Percentiles rank a stretch among this genome's conserved stretches.
Conservation (phyloP, 2,888 invertebrate genomes). For the Drosophila koepferae region DNA sequence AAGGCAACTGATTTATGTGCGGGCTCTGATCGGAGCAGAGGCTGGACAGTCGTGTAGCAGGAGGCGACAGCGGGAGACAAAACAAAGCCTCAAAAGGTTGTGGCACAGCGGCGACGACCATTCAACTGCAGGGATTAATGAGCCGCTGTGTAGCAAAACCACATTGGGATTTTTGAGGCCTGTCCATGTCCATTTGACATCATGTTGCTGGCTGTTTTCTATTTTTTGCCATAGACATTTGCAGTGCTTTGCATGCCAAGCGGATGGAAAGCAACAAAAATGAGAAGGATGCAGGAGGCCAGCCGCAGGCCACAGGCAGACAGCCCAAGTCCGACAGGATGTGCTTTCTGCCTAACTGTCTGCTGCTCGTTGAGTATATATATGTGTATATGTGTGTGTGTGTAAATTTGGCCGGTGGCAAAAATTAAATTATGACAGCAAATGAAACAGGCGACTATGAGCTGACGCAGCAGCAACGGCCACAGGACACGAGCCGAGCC, state of each 20-base stretch:
- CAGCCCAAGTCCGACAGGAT: slow-evolving; percentile 43
- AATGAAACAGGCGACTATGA: slow-evolving; percentile 68
- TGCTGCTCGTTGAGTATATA: slow-evolving; percentile 3
- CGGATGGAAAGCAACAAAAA: slow-evolving; percentile 26
- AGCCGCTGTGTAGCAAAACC: slow-evolving; percentile 67
- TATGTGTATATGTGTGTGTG: slow-evolving; percentile 23
- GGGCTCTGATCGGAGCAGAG: slow-evolving; percentile 28
- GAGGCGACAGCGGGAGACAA: slow-evolving; percentile 12
- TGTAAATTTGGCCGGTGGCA: slow-evolving; percentile 57
- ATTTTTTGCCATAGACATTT: slow-evolving; percentile 21
- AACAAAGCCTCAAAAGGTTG: slow-evolving; percentile 53
- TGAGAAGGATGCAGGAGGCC: slow-evolving; percentile 14
- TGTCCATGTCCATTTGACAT: slow-evolving; percentile 52
- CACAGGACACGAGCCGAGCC: not conserved
- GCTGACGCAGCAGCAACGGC: slow-evolving; percentile 21
- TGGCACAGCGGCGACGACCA: slow-evolving; percentile 39
- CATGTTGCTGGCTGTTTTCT: slow-evolving; percentile 28
- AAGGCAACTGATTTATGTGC: slow-evolving; percentile 71
- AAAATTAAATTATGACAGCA: slow-evolving; percentile 80
- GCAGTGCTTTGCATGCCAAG: slow-evolving; percentile 37
- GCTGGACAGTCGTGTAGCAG: not conserved
- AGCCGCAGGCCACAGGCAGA: slow-evolving; percentile 39
- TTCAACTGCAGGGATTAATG: slow-evolving; percentile 76
- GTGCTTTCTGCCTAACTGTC: slow-evolving; percentile 33
- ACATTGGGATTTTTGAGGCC: slow-evolving; percentile 69